These are phyloP conservation scores for Heteromurus nitidus DNA, from an alignment of 2,888 invertebrate genomes.

Conservation along the genomic window DNA sequence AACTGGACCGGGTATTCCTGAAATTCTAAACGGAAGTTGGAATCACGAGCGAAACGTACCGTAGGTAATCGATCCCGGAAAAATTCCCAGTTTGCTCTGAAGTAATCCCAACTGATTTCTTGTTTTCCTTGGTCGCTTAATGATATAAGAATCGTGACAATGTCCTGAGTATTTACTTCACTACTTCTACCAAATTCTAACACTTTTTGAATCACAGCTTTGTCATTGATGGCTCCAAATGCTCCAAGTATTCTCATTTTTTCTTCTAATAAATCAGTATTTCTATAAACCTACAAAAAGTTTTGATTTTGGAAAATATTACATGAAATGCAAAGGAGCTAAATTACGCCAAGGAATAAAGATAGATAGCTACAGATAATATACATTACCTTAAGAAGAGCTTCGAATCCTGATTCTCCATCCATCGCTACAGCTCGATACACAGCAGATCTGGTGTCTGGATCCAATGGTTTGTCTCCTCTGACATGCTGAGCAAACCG, in stretches of 20 bases:
- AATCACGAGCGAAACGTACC: conserved; percentile 20
- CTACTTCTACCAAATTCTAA: conserved; percentile 89
- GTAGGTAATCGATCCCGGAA: conserved; percentile 75
- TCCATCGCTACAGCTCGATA: conserved; percentile 88
- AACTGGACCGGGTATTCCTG: background rate
- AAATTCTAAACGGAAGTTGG: no score
- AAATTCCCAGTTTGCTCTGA: conserved; percentile 87
- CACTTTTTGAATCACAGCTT: conserved; percentile 83
- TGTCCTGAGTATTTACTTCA: conserved; percentile 93
- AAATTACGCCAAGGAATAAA: no score
- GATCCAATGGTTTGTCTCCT: conserved; percentile 81
- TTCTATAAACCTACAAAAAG: conserved; percentile 82
- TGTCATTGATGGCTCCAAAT: conserved; percentile 86
- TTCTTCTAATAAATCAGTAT: conserved; percentile 93
- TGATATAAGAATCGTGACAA: conserved; percentile 91
- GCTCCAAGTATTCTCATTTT: conserved; percentile 91
- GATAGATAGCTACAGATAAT: background rate
- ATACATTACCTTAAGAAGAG: conserved; percentile 75
- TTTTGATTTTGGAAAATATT: background rate
- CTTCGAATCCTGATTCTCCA: conserved; percentile 78
- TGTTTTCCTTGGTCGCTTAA: conserved; percentile 85
- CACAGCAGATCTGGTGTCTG: conserved; percentile 90
- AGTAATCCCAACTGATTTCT: conserved; percentile 92
- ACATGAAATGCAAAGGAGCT: background rate
- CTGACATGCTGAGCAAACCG: conserved; percentile 82